A percentile compares a stretch with the other conserved stretches of the same genome.
These are phyloP conservation scores for Cataglyphis hispanica DNA, from an alignment of 1,140 invertebrate genomes.

Conservation along the genomic window DNA sequence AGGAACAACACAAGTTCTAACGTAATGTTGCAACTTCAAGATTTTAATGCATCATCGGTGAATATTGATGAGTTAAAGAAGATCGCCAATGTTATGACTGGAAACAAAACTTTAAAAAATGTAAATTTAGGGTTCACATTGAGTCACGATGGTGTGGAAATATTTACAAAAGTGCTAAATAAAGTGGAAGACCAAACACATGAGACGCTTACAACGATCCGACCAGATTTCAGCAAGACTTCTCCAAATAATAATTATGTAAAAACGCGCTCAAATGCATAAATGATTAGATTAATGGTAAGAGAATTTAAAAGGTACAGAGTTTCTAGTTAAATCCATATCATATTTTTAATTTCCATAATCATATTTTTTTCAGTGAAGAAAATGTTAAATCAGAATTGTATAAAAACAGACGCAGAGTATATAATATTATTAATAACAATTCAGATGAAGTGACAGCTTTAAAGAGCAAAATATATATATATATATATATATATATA, in stretches of 20 bases:
- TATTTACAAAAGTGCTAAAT: conserved; percentile 89
- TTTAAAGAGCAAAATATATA: too few species aligned
- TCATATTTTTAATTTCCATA: too few species aligned
- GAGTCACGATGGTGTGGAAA: conserved; percentile 89
- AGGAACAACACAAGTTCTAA: conserved; percentile 57
- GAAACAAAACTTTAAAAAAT: conserved; percentile 74
- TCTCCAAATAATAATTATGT: conserved; percentile 50
- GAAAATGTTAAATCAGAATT: background rate
- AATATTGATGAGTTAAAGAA: conserved; percentile 74
- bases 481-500: too few species aligned
- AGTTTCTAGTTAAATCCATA: too few species aligned
- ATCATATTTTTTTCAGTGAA: background rate
- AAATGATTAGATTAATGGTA: background rate
- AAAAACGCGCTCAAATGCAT: background rate
- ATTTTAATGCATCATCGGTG: background rate
- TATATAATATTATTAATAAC: background rate
- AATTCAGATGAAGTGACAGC: background rate
- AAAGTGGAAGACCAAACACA: conserved; percentile 84
- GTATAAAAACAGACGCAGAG: background rate
- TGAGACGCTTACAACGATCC: conserved; percentile 66
- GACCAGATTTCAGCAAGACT: conserved; percentile 75
- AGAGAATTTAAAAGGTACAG: background rate
- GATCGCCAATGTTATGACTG: conserved; percentile 77
- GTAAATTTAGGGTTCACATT: conserved; percentile 86
- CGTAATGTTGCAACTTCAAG: background rate